Percentiles rank a stretch among this genome's conserved stretches.
Conservation (phyloP, 2,797 vertebrate species). For the Chaenodraco wilsoni region DNA sequence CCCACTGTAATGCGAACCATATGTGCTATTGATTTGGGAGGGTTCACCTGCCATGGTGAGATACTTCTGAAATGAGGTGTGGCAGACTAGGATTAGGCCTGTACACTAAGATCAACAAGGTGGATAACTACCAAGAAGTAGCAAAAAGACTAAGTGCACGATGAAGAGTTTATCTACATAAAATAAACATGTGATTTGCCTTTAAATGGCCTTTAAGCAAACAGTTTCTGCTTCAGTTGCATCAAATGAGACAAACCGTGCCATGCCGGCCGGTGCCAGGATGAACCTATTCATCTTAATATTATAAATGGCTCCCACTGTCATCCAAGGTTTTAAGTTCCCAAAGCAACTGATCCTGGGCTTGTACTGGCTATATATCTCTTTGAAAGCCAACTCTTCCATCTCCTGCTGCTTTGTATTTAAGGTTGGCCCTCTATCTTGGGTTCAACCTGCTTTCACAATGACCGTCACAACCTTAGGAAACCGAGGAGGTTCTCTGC, state of each 20-base stretch:
- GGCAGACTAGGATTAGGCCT: slow-evolving; percentile 68
- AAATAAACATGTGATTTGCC: slow-evolving; percentile 19
- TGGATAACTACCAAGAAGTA: slow-evolving; percentile 61
- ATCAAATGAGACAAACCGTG: slow-evolving; percentile 76
- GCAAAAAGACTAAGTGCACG: slow-evolving; percentile 11
- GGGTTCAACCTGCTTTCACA: slow-evolving; percentile 60
- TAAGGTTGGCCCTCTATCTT: slow-evolving; percentile 79
- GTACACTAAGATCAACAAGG: slow-evolving; percentile 74
- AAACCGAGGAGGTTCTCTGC: slow-evolving; percentile 32
- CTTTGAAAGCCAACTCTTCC: slow-evolving; percentile 73
- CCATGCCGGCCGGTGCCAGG: slow-evolving; percentile 62
- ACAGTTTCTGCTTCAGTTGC: slow-evolving; percentile 74
- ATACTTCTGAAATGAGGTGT: slow-evolving; percentile 75
- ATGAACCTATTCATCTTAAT: slow-evolving; percentile 79
- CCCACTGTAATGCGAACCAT: slow-evolving; percentile 84
- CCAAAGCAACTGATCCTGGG: slow-evolving; percentile 79
- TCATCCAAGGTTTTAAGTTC: slow-evolving; percentile 86
- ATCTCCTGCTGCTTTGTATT: slow-evolving; percentile 81
- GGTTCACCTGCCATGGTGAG: slow-evolving; percentile 79
- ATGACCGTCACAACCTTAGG: slow-evolving; percentile 49
- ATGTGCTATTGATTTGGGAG: slow-evolving; percentile 81
- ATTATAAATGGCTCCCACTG: slow-evolving; percentile 81
- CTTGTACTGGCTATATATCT: slow-evolving; percentile 77
- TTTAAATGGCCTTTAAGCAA: slow-evolving; percentile 51
- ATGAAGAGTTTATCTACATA: neutral